Evolutionary conservation across 2,888 invertebrate genomes (phyloP), one percentile per base, ranked within the genome.

Genomic region (Sinopyrophorus schimmeli): DNA sequence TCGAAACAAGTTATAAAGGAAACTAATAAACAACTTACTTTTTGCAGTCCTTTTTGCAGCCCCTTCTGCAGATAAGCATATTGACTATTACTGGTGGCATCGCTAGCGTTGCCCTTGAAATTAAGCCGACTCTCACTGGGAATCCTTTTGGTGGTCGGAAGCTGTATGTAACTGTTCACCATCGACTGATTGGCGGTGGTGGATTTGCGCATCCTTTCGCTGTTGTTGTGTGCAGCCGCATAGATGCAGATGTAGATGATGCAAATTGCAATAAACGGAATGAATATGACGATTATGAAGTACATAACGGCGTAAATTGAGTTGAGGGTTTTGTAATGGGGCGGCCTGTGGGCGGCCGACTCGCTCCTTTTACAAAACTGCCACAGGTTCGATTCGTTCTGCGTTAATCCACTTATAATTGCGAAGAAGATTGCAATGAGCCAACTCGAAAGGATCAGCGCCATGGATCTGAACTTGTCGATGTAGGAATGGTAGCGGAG

Each of bases 221-320:
- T 87, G 50, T 87, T 89, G 47, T 82, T 81, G 56, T 83, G 82
- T 4, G 89, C 89, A 5, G 89, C 89, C 7, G 81, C 78, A 69
- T 87, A 89, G 53, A 88, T 88, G 54, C 83, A 79, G 14, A 82
- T 77, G 69, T 89, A 89, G 68, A 88, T 86, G 70, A 86, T 80
- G 68, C 85, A 82, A 35, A 89, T 84, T 11, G 80, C 77, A n/a
- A 72, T 60, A 53, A 83, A 79, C 1, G 84, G 82, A 2, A 74
- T 62, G 20, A 78, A 60, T 54, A 79, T 80, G 10, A 77, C 75
- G 4, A 78, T 59, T 2, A 75, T 52, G 20, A 73, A 72, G 60
- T 77, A 78, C 2, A 67, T 59, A 16, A 76, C 54, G 0, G 78
- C 72, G 59, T 77, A 80, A 5, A 74, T 56, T 3, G 75, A 66